Percentiles rank a stretch among this genome's conserved stretches.
Evolutionary conservation across 1,140 invertebrate species (phyloP).

Genomic region (Camponotus pennsylvanicus): DNA sequence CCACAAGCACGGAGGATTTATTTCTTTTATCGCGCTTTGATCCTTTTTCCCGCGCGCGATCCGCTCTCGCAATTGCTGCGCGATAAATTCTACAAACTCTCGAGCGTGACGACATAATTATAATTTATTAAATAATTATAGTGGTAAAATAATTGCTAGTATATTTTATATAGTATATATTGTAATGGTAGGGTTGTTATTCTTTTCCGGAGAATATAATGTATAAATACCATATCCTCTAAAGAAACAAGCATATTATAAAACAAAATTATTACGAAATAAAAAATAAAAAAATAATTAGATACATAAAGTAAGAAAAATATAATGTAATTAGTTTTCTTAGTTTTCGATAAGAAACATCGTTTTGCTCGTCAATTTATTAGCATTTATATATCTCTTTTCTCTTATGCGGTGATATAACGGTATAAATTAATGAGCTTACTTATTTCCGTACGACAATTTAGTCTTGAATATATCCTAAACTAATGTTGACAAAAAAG

Average conservation of each 20-base stretch:
- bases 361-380: neutral
- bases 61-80: slow-evolving; percentile 24
- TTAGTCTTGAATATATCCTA: slow-evolving; percentile 15
- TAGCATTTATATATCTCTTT: neutral
- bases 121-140: slow-evolving; percentile 59
- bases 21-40: slow-evolving; percentile 51
- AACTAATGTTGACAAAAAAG: neutral
- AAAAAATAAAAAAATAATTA: slow-evolving; percentile 1
- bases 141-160: neutral
- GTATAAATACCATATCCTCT: neutral
- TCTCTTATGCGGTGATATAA: neutral
- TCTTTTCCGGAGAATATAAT: neutral
- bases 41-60: slow-evolving; percentile 53
- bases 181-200: neutral
- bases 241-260: neutral
- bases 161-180: no score
- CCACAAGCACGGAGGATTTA: slow-evolving; percentile 37
- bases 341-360: neutral
- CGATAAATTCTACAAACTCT: slow-evolving; percentile 43
- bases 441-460: slow-evolving; percentile 6
- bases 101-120: slow-evolving; percentile 45
- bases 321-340: neutral
- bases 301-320: neutral
- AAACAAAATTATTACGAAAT: neutral
- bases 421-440: neutral